A percentile compares a stretch with the other conserved stretches of the same genome.
These are phyloP conservation scores for Lagopus leucura DNA, from an alignment of 2,113 vertebrate genomes.

Conservation along the genomic window DNA sequence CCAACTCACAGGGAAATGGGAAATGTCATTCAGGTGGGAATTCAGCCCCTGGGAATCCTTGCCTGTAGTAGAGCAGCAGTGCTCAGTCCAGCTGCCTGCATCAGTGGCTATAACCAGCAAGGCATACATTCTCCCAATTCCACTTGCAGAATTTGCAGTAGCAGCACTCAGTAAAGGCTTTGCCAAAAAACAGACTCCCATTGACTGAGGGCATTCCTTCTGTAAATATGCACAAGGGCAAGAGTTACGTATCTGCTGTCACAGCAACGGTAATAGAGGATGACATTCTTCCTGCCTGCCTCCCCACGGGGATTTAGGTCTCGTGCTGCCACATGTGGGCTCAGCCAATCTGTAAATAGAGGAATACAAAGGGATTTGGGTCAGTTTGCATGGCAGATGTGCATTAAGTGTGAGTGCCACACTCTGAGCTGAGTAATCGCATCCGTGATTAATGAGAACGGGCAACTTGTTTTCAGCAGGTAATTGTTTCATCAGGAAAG, in stretches of 20 bases:
- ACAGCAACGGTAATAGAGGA: not conserved
- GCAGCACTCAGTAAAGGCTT: not conserved
- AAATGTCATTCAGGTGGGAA: not conserved
- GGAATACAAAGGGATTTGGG: not conserved
- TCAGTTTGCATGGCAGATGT: not conserved
- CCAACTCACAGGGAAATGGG: not conserved
- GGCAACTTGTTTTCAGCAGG: not conserved
- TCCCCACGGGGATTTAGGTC: not conserved
- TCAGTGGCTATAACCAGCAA: rapidly evolving
- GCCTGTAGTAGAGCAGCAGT: rapidly evolving
- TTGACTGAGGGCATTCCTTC: not conserved
- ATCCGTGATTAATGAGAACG: not conserved
- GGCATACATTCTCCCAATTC: not conserved
- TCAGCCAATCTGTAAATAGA: not conserved
- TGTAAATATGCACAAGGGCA: not conserved
- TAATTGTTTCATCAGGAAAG: not conserved
- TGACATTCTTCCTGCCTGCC: not conserved
- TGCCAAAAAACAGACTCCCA: not conserved
- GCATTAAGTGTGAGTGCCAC: rapidly evolving
- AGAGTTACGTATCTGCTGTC: not conserved
- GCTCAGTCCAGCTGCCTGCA: not conserved
- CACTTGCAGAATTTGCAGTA: not conserved
- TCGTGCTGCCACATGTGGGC: rapidly evolving
- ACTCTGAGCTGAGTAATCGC: too few species aligned
- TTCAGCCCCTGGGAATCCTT: not conserved